phyloP scores from a whole-genome alignment of 2,797 vertebrate genomes.

The Cephalopachus bancanus region DNA sequence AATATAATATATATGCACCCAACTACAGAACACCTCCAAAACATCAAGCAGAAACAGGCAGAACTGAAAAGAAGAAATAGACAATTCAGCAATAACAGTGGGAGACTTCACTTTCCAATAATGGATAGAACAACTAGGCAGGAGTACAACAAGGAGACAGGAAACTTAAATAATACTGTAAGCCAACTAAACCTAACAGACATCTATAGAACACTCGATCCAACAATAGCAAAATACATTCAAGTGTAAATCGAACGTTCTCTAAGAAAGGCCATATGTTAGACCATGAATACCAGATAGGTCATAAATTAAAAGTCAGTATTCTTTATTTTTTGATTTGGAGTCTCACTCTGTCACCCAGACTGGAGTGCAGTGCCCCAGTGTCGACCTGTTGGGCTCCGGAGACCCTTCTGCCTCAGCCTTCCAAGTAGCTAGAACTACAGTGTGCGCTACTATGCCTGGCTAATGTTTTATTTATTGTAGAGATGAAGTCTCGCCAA shows the following conservation, averaged over 20 bases:
- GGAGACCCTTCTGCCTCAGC: no score
- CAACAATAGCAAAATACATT: neutral
- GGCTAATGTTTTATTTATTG: no score
- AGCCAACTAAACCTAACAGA: neutral
- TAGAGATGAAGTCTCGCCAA: no score
- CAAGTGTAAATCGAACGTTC: neutral
- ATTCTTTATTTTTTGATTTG: neutral
- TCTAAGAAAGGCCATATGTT: neutral
- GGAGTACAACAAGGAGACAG: neutral
- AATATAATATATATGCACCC: neutral
- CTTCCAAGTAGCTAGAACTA: no score
- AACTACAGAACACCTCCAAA: neutral
- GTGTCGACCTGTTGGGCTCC: no score
- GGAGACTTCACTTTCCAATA: conserved; percentile 2
- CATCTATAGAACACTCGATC: neutral
- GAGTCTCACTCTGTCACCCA: no score
- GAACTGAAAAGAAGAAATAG: neutral
- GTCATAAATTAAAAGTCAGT: neutral
- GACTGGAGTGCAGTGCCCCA: no score
- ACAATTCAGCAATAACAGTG: neutral
- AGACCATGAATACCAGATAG: neutral
- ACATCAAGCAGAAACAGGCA: neutral
- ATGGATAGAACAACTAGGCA: neutral
- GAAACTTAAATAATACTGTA: neutral
- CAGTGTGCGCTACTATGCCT: no score